Percentiles rank a stretch among this genome's conserved stretches.
These are phyloP conservation scores for Theretra japonica DNA, from an alignment of 2,888 invertebrate species.

Conservation along the genomic window DNA sequence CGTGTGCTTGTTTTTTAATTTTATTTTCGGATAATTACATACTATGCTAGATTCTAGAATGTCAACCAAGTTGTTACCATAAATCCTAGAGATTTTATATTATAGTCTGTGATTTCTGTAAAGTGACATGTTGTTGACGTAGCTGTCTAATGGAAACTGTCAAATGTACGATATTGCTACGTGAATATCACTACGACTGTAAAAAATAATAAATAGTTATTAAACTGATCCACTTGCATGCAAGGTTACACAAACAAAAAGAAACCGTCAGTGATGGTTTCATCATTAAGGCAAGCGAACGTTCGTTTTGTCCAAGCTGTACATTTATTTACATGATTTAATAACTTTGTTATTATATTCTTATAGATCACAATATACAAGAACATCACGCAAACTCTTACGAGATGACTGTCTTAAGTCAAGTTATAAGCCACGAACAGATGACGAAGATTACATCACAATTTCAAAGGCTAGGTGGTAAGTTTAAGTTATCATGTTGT, in stretches of 20 bases:
- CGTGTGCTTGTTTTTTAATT: no score
- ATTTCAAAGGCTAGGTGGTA: slow-evolving; percentile 77
- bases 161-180: background rate
- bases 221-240: slow-evolving; percentile 4
- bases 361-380: slow-evolving; percentile 37
- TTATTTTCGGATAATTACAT: no score
- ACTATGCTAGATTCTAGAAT: background rate
- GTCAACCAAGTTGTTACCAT: no score
- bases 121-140: no score
- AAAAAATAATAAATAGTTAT: slow-evolving; percentile 15
- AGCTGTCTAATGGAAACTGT: no score
- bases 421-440: slow-evolving; percentile 69
- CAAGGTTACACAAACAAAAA: slow-evolving; percentile 35
- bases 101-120: no score
- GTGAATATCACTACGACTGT: background rate
- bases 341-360: slow-evolving; percentile 28
- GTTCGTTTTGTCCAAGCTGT: slow-evolving; percentile 24
- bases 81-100: no score
- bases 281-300: slow-evolving; percentile 34
- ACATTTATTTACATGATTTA: background rate
- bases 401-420: slow-evolving; percentile 68
- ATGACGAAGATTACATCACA: slow-evolving; percentile 72
- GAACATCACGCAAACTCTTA: slow-evolving; percentile 41
- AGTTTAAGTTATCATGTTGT: slow-evolving; percentile 35
- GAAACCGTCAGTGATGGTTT: slow-evolving; percentile 41